phyloP scores from a whole-genome alignment of 2,888 invertebrate species.

The Andrena bicolor region DNA sequence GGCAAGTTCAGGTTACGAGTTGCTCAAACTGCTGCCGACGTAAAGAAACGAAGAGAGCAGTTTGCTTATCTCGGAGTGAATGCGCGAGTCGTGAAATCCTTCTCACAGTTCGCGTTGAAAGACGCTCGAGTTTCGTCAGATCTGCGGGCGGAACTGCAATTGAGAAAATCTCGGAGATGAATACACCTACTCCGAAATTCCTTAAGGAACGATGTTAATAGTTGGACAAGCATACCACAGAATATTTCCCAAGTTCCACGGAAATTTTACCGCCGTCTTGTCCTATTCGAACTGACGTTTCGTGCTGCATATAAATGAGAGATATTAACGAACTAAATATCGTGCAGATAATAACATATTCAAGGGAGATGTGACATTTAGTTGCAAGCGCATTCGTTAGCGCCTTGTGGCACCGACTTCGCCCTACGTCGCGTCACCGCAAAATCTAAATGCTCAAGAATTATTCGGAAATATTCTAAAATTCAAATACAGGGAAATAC shows the following conservation, averaged over 20 bases:
- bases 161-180: background rate
- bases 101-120: background rate
- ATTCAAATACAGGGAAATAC: conserved; percentile 56
- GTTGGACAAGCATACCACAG: background rate
- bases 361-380: background rate
- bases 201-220: too few relatives aligned
- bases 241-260: background rate
- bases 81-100: conserved; percentile 9
- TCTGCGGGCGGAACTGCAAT: background rate
- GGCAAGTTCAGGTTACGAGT: conserved; percentile 28
- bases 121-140: background rate
- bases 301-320: background rate
- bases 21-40: conserved; percentile 23
- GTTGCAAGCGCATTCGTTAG: background rate
- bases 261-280: background rate
- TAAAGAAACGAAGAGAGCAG: conserved; percentile 25
- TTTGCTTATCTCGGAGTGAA: conserved; percentile 34
- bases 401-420: background rate
- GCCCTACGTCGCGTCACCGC: background rate
- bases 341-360: background rate
- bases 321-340: background rate
- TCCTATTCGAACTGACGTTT: background rate
- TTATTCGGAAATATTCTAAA: conserved; percentile 48
- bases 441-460: conserved; percentile 28
- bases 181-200: background rate